Base-by-base conservation (phyloP, 2,113 vertebrate genomes). In the Pelecanoides urinatrix region DNA sequence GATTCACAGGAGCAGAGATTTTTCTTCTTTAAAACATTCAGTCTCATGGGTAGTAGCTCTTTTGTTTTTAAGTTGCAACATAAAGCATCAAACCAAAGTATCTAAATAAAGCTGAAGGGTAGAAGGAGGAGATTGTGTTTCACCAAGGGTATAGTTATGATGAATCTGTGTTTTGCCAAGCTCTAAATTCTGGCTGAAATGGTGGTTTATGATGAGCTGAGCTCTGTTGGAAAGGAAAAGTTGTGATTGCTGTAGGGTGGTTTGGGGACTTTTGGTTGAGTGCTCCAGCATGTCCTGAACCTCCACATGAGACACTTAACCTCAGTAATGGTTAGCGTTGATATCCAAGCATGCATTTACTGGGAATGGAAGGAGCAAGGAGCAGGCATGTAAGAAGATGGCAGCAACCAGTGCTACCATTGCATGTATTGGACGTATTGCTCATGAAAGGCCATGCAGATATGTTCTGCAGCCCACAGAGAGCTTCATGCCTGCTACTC, bases 41-140 rank as follows among this genome's bases (percentile, higher is more conserved):
- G 45, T 92, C 38, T 77, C 18, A 7, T 34, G 27, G 40, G 20
- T 34, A 81, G 20, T 34, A 81, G 32, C 59, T 62, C 21, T 86
- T 86, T 50, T 78, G 44, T 58, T 75, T 93, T 92, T 78, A 26
- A 89, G 30, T 86, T 96, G 71, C 79, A 76, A 59, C 67, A 79
- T 49, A 59, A 78, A 71, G 13, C 56, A 89, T 55, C 61, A 95
- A 93, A 86, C 67, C 50, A 14, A 87, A 76, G 42, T n/a, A 74
- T 88, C 58, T 90, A 91, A 91, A 88, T 68, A 95, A 91, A 89
- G 52, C 67, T 55, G 36, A 63, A 71, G 50, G 38, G 30, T 36
- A 65, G 21, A 6, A 92, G n/a, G 34, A 75, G 44, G 13, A 77
- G 72, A 86, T 86, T 56, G 10, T 87, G 9, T 94, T 91, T 95